Conservation (phyloP, 2,113 vertebrate species). For the Oxygymnocypris stewartii region DNA sequence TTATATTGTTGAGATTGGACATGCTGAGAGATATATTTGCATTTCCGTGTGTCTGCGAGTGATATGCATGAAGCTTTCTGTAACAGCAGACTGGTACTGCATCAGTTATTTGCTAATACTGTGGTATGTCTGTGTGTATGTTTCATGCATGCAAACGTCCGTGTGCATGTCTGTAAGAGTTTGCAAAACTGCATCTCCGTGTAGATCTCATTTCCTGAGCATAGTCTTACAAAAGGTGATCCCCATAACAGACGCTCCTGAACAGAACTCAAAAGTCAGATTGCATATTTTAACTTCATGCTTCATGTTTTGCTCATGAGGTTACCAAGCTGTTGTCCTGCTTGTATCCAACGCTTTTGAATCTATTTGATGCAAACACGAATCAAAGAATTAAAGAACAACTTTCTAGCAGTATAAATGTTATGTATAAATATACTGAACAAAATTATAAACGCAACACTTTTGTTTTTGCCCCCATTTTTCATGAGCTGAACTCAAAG, state of each 20-base stretch:
- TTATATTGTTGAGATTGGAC: background rate
- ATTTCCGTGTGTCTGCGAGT: background rate
- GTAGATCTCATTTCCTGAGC: constrained; percentile 9
- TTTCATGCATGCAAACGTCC: background rate
- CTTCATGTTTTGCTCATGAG: background rate
- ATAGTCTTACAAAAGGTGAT: background rate
- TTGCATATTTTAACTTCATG: background rate
- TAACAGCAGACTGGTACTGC: background rate
- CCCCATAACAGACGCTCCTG: background rate
- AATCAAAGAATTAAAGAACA: too few relatives aligned
- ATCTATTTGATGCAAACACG: too few relatives aligned
- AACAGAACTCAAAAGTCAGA: background rate
- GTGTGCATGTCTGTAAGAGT: background rate
- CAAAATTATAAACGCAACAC: too few relatives aligned
- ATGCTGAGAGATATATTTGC: background rate
- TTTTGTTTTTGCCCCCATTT: too few relatives aligned
- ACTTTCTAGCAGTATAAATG: too few relatives aligned
- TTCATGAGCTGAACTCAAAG: too few relatives aligned
- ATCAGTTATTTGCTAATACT: constrained; percentile 5
- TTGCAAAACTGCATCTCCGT: background rate
- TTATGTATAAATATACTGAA: too few relatives aligned
- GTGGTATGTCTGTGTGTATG: background rate
- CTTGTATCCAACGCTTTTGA: too few relatives aligned
- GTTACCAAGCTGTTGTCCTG: background rate
- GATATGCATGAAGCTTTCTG: constrained; percentile 4